Evolutionary conservation across 1,140 invertebrate genomes (phyloP).

Genomic region (Solenopsis fugax): DNA sequence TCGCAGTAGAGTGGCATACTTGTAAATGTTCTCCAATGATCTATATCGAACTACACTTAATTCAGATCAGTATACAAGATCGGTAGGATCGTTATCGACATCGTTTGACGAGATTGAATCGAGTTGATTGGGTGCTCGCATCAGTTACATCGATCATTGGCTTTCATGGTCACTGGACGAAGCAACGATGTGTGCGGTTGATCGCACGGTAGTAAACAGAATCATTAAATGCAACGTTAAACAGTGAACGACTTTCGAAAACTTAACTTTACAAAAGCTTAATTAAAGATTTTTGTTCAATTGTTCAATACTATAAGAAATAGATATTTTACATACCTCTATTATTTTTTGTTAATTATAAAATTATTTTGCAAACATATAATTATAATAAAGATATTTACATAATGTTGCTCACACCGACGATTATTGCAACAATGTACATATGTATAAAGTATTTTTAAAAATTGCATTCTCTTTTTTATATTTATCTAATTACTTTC

Average conservation of each 20-base stretch:
- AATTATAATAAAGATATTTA: not conserved
- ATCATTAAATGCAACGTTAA: conserved; percentile 1
- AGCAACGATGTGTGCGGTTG: not conserved
- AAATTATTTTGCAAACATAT: not conserved
- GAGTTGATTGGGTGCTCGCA: conserved; percentile 2
- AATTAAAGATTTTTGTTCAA: too few species aligned
- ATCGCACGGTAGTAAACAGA: not conserved
- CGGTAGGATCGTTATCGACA: conserved; percentile 12
- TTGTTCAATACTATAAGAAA: not conserved
- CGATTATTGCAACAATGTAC: not conserved
- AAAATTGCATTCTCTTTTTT: not conserved
- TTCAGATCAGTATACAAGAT: not conserved
- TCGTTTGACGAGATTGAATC: conserved; percentile 16
- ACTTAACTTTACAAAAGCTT: not conserved
- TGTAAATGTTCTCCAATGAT: not conserved
- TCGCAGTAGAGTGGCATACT: not conserved
- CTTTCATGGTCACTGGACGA: conserved; percentile 59
- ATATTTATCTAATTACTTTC: not conserved
- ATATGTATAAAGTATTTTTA: not conserved
- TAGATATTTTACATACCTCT: not conserved
- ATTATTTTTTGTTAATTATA: not conserved
- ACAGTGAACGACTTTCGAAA: not conserved
- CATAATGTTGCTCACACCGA: not conserved
- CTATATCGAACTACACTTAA: not conserved
- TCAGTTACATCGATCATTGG: conserved; percentile 43